Conservation (phyloP, 2,888 invertebrate genomes). For the Caenorhabditis drosophilae region DNA sequence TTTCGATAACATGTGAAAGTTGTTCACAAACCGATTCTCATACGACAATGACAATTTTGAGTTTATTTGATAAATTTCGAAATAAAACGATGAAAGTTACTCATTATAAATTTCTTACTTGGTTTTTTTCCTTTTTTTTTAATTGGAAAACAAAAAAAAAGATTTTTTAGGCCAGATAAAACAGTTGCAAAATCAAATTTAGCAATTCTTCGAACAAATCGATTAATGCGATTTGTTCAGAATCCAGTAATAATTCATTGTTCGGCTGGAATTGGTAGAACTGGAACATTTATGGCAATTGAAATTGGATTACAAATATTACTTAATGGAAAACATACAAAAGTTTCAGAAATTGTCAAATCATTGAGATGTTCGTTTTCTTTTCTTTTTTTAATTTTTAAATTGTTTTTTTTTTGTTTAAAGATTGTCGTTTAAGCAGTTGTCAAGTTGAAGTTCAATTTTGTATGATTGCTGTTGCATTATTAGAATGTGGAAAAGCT, state of each 20-base stretch:
- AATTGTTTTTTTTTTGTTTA: background rate
- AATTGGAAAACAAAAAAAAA: background rate
- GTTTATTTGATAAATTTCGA: slow-evolving; percentile 7
- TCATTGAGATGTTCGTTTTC: slow-evolving; percentile 14
- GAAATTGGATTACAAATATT: slow-evolving; percentile 20
- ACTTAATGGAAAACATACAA: slow-evolving; percentile 12
- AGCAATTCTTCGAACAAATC: slow-evolving; percentile 15
- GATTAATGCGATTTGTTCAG: slow-evolving; percentile 10
- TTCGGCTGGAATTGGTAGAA: slow-evolving; percentile 57
- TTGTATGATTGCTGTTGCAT: slow-evolving; percentile 14
- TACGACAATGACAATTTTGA: slow-evolving; percentile 9
- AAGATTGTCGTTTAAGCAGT: slow-evolving; percentile 23
- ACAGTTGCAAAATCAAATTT: slow-evolving; percentile 20
- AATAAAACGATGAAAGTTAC: slow-evolving; percentile 6
- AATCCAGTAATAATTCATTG: slow-evolving; percentile 50
- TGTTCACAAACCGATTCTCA: slow-evolving; percentile 9
- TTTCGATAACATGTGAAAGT: slow-evolving; percentile 10
- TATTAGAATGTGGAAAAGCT: slow-evolving; percentile 21
- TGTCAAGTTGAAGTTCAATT: slow-evolving; percentile 34
- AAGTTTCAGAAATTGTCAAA: slow-evolving; percentile 9
- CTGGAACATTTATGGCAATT: slow-evolving; percentile 38
- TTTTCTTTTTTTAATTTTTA: background rate
- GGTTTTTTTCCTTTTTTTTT: slow-evolving; percentile 1
- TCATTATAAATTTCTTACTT: slow-evolving; percentile 16
- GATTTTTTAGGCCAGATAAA: slow-evolving; percentile 21